These are phyloP conservation scores for Eristalinus sepulchralis DNA, from an alignment of 2,888 invertebrate genomes.

Conservation along the genomic window DNA sequence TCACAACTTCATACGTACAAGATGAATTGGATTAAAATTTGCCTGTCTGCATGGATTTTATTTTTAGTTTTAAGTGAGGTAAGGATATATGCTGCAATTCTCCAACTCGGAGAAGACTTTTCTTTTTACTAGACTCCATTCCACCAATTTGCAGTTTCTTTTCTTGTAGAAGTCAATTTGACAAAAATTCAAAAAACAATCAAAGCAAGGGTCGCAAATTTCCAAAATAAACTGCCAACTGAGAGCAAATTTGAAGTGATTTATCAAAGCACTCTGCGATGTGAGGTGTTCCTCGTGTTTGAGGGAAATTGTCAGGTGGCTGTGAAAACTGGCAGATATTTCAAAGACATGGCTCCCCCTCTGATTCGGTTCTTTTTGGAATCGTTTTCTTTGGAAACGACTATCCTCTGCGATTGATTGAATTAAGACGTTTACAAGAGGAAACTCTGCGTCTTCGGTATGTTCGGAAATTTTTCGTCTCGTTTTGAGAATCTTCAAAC, in stretches of 20 bases:
- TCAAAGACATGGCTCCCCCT: no score
- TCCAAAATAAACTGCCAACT: neutral
- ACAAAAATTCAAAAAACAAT: neutral
- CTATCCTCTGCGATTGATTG: no score
- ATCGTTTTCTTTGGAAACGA: no score
- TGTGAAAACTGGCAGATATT: no score
- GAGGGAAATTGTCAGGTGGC: neutral
- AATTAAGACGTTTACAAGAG: no score
- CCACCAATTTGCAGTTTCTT: neutral
- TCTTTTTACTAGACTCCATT: neutral
- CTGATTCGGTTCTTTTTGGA: no score
- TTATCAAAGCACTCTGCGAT: neutral
- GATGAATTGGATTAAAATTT: slow-evolving; percentile 81
- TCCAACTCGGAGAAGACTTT: no score
- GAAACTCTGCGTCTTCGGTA: no score
- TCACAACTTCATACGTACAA: slow-evolving; percentile 72
- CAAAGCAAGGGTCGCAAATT: no score
- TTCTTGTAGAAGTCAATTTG: neutral
- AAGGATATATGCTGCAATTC: slow-evolving; percentile 69
- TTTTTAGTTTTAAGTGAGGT: slow-evolving; percentile 79
- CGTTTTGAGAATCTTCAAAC: no score
- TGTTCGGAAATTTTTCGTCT: no score
- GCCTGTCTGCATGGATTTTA: slow-evolving; percentile 79
- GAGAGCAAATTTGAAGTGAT: neutral
- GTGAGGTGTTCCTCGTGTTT: neutral